Conservation (phyloP, 2,113 vertebrate genomes). For the Plectropomus leopardus region DNA sequence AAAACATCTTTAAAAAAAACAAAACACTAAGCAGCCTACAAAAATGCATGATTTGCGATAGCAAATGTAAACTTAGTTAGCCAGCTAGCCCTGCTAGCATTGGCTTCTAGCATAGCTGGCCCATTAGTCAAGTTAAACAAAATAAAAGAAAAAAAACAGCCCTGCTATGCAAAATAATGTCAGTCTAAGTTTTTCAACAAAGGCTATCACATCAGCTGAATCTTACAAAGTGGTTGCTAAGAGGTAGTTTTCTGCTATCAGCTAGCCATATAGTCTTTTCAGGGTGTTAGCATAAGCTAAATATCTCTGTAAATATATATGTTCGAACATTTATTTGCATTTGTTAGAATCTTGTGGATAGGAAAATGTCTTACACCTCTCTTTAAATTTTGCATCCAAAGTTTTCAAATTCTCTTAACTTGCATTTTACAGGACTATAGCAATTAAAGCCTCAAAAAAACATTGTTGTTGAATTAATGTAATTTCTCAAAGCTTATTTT, state of each 20-base stretch:
- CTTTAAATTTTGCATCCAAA: neutral
- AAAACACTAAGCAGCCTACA: too few species aligned
- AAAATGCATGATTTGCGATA: neutral
- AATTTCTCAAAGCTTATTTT: neutral
- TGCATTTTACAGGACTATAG: too few species aligned
- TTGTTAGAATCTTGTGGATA: neutral
- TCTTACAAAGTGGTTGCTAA: neutral
- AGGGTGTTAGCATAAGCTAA: neutral
- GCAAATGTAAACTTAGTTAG: neutral
- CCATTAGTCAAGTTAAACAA: neutral
- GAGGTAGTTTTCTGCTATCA: conserved; percentile 27
- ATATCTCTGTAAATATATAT: too few species aligned
- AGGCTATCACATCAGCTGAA: neutral
- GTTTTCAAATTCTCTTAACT: neutral
- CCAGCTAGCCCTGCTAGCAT: neutral
- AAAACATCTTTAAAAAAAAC: too few species aligned
- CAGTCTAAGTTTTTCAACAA: neutral
- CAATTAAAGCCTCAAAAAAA: too few species aligned
- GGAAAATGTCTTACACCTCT: neutral
- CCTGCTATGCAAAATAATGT: neutral
- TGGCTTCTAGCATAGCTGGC: neutral
- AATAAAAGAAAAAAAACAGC: neutral
- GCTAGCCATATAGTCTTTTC: neutral
- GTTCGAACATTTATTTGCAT: neutral
- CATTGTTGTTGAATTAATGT: too few species aligned